phyloP scores from a whole-genome alignment of 1,140 invertebrate genomes.

The Drosophila parabipectinata region DNA sequence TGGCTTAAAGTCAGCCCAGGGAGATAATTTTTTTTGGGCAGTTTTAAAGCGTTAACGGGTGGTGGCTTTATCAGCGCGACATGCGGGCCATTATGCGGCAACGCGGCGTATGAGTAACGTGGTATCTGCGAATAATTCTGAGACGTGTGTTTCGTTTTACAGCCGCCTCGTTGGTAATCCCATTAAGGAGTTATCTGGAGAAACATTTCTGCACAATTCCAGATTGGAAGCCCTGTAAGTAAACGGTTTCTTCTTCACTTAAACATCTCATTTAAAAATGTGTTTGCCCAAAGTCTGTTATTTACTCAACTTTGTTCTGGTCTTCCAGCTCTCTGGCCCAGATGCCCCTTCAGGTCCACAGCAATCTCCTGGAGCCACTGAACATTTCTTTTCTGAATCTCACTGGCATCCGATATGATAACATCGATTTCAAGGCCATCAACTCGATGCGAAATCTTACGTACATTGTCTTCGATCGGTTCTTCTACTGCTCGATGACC shows the following conservation, averaged over 20 bases:
- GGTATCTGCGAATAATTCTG: constrained; percentile 29
- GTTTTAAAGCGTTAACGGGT: constrained; percentile 46
- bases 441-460: constrained; percentile 85
- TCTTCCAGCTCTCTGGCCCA: constrained; percentile 61
- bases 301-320: neutral
- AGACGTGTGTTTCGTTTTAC: constrained; percentile 61
- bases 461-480: constrained; percentile 88
- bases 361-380: constrained; percentile 49
- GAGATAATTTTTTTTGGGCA: constrained; percentile 15
- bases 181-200: constrained; percentile 83
- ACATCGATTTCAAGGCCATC: constrained; percentile 86
- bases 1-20: constrained; percentile 24
- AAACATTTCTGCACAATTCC: constrained; percentile 84
- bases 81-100: constrained; percentile 57
- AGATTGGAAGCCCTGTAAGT: constrained; percentile 86
- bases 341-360: constrained; percentile 62
- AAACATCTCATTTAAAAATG: neutral
- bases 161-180: constrained; percentile 85
- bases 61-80: constrained; percentile 46
- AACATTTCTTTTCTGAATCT: constrained; percentile 84
- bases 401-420: constrained; percentile 86
- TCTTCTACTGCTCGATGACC: constrained; percentile 89
- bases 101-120: constrained; percentile 66
- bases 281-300: too few relatives aligned
- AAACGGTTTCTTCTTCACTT: neutral